A percentile compares a stretch with the other conserved stretches of the same genome.
Evolutionary conservation across 2,888 invertebrate genomes (phyloP).

Genomic region (Lomographa bimaculata): DNA sequence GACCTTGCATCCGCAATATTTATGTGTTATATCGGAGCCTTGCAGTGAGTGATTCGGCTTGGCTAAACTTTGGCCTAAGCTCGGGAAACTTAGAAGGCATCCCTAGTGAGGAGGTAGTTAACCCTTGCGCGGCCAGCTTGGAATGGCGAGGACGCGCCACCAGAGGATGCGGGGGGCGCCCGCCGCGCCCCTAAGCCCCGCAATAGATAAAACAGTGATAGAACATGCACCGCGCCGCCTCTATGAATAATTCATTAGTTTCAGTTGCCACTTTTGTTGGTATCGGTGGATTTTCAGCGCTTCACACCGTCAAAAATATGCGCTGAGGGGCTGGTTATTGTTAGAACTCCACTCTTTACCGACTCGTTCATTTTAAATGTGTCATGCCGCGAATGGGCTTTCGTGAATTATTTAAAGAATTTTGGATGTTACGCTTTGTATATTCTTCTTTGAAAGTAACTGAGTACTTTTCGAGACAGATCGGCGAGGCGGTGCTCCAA

Average conservation of each 20-base stretch:
- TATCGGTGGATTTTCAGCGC: constrained; percentile 82
- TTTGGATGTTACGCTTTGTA: constrained; percentile 32
- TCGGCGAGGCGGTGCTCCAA: too few species aligned
- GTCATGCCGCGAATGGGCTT: constrained; percentile 38
- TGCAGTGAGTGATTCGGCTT: constrained; percentile 1
- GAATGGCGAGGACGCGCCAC: constrained; percentile 41
- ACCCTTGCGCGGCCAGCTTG: constrained; percentile 60
- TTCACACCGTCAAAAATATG: constrained; percentile 80
- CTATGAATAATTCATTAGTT: constrained; percentile 84
- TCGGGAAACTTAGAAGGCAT: constrained; percentile 2
- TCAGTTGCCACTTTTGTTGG: constrained; percentile 83
- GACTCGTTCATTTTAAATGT: constrained; percentile 61
- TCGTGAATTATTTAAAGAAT: constrained; percentile 49
- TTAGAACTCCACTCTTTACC: constrained; percentile 62
- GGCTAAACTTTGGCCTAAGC: too few species aligned
- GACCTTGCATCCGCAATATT: constrained; percentile 3
- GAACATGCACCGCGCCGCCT: constrained; percentile 83
- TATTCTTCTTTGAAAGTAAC: constrained; percentile 19
- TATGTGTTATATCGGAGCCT: constrained; percentile 1
- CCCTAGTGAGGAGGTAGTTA: constrained; percentile 60
- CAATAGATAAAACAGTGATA: constrained; percentile 85
- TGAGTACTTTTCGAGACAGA: constrained; percentile 5
- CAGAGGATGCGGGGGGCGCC: constrained; percentile 47
- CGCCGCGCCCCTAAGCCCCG: constrained; percentile 64
- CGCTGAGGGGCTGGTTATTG: constrained; percentile 75